phyloP scores from a whole-genome alignment of 2,797 vertebrate genomes.

The Hydrophis major region DNA sequence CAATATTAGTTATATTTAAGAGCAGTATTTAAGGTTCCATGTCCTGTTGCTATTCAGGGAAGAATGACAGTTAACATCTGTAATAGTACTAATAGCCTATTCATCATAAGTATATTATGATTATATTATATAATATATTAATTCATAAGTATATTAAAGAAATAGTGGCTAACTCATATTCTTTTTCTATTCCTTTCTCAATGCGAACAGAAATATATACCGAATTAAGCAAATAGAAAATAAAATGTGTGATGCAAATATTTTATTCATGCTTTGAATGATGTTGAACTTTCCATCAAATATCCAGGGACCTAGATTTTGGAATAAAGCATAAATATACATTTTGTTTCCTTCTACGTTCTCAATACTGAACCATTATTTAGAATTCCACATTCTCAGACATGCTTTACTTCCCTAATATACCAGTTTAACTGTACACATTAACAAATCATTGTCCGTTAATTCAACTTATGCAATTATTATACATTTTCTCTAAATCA shows the following conservation, averaged over 20 bases:
- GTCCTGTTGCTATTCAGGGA: neutral
- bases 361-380: neutral
- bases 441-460: neutral
- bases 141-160: neutral
- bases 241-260: neutral
- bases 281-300: neutral
- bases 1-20: neutral
- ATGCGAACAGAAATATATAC: neutral
- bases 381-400: neutral
- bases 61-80: neutral
- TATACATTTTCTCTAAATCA: neutral
- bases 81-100: neutral
- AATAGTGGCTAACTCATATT: neutral
- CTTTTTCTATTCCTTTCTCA: neutral
- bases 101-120: neutral
- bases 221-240: neutral
- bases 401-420: neutral
- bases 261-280: neutral
- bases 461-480: neutral
- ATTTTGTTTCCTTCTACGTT: neutral
- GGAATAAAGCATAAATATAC: neutral
- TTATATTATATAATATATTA: neutral
- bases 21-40: neutral
- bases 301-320: neutral
- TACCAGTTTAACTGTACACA: neutral